These are phyloP conservation scores for Heliconius hortense DNA, from an alignment of 2,888 invertebrate genomes.

Conservation along the genomic window DNA sequence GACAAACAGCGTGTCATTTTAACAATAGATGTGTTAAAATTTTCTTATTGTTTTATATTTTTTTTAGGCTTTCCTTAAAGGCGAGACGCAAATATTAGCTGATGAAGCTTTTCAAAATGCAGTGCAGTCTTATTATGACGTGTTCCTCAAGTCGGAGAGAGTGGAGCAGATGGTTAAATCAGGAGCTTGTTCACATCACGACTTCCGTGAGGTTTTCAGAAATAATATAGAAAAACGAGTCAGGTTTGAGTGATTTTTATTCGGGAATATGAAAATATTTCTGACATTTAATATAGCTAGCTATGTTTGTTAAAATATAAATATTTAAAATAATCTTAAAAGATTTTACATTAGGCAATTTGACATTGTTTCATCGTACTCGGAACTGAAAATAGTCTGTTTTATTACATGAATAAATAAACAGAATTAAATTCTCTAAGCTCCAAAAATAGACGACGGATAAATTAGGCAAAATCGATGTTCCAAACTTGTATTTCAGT, in stretches of 20 bases:
- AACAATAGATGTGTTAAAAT: neutral
- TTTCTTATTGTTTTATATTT: neutral
- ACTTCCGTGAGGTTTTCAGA: constrained; percentile 97
- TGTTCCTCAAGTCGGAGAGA: constrained; percentile 98
- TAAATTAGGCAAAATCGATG: neutral
- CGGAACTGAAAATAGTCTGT: neutral
- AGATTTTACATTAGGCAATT: neutral
- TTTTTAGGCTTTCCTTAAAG: constrained; percentile 93
- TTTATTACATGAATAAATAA: neutral
- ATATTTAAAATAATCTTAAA: neutral
- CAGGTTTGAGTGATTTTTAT: constrained; percentile 78
- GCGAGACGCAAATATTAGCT: constrained; percentile 98
- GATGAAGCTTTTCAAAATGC: constrained; percentile 99
- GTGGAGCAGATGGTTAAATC: constrained; percentile 98
- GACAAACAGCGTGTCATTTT: neutral
- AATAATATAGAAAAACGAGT: constrained; percentile 99
- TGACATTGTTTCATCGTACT: neutral
- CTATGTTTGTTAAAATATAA: neutral
- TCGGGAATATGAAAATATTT: neutral
- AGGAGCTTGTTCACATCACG: constrained; percentile 98
- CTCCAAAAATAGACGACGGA: neutral
- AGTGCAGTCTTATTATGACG: constrained; percentile 96
- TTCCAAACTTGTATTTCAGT: neutral
- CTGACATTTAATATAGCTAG: neutral
- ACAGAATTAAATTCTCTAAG: neutral